Conservation (phyloP, 1,140 invertebrate species). For the Rhopalosiphum maidis region DNA sequence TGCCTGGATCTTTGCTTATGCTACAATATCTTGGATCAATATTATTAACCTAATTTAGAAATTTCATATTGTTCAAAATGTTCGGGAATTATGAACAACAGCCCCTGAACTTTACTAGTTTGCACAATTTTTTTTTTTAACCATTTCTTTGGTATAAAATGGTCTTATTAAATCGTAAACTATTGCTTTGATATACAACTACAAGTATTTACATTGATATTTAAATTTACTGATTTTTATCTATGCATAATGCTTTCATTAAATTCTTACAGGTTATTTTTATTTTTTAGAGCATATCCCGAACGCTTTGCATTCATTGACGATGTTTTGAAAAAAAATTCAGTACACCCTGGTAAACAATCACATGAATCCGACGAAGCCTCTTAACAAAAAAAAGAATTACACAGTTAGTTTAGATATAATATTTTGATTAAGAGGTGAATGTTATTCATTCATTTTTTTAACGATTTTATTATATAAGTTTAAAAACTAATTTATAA, state of each 20-base stretch:
- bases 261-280: neutral
- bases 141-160: no score
- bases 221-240: neutral
- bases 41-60: no score
- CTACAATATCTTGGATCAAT: no score
- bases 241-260: neutral
- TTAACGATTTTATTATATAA: neutral
- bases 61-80: no score
- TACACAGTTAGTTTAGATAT: neutral
- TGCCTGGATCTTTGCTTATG: no score
- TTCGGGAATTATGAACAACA: no score
- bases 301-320: neutral
- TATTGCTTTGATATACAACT: no score
- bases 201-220: neutral
- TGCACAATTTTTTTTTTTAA: no score
- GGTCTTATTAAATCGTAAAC: no score
- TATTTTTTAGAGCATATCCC: no score
- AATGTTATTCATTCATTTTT: neutral
- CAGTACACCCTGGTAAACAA: slow-evolving; percentile 21
- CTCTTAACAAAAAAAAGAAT: neutral
- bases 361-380: neutral
- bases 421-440: neutral
- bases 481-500: neutral
- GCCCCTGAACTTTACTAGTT: no score
- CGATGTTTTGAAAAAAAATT: neutral